phyloP scores from a whole-genome alignment of 2,888 invertebrate species.

The Troilus luridus region DNA sequence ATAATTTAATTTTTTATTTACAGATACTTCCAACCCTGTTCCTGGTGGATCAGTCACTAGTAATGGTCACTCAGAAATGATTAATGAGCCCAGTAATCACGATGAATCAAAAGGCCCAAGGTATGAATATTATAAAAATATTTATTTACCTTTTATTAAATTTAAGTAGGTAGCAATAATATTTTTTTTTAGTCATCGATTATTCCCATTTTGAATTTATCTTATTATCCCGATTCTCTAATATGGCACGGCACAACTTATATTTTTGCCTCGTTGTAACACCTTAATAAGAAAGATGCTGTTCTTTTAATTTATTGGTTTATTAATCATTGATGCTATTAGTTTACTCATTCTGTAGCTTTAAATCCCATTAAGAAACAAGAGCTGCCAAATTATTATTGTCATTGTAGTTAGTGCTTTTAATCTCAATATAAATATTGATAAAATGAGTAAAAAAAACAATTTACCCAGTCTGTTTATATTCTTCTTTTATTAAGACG shows the following conservation, averaged over 20 bases:
- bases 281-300: background rate
- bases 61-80: conserved; percentile 36
- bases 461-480: too few relatives aligned
- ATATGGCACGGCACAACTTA: background rate
- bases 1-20: background rate
- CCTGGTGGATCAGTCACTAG: conserved; percentile 6
- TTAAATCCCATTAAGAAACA: background rate
- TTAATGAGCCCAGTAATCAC: conserved; percentile 11
- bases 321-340: background rate
- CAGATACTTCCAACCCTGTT: background rate
- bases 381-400: too few relatives aligned
- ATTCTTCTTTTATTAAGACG: too few relatives aligned
- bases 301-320: background rate
- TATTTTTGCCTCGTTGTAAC: background rate
- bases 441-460: too few relatives aligned
- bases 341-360: background rate
- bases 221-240: too few relatives aligned
- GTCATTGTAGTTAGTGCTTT: too few relatives aligned
- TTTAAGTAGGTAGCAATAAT: too few relatives aligned
- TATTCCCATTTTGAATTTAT: too few relatives aligned
- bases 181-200: too few relatives aligned
- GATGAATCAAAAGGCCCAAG: conserved; percentile 53
- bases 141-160: background rate
- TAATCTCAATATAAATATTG: too few relatives aligned
- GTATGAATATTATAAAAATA: conserved; percentile 6